Evolutionary conservation across 2,888 invertebrate genomes (phyloP), one percentile per base, ranked within the genome.

Genomic region (Ormyrus thymus): DNA sequence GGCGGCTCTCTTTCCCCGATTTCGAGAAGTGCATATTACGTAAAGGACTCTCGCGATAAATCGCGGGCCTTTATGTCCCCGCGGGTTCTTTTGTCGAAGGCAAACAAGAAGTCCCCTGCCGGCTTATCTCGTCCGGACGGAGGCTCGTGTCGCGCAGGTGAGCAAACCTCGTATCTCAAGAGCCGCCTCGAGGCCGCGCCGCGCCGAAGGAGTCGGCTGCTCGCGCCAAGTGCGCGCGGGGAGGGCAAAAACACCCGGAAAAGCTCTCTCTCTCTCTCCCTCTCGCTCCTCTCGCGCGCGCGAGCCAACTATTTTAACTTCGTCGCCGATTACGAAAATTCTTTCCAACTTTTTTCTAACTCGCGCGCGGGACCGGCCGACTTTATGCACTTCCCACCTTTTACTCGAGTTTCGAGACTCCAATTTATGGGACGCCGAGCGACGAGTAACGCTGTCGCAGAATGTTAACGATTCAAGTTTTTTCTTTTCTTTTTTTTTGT

Each of bases 81-180:
- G 29, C 29, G 51, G 61, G 15, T 77, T 72, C 80, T 72, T 79
- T 76, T 76, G 76, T 78, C 78, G 65, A 73, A 69, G 29, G 73
- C 73, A 81, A 81, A 79, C 81, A 81, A 79, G 76, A 77, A 64
- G 73, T 73, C 76, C 59, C 29, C 29, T 4, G 29, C 0, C 74
- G 78, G 78, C 78, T 81, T 81, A 81, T 81, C 80, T 75, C 80
- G 72, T 66, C 58, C 9, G 72, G 51, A 64, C 66, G 62, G 75
- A 70, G 64, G 73, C 72, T 53, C 66, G 59, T 66, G 80, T 70
- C 65, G 75, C 64, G 66, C 79, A 75, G 76, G 79, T 78, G 79
- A 76, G 76, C 71, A 78, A 68, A 76, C 80, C 29, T 76, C 76
- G 71, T 78, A 81, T 75, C 78, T 74, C 80, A 70, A 66, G 48